phyloP scores from a whole-genome alignment of 2,888 invertebrate species.

The Gryllus longicercus region DNA sequence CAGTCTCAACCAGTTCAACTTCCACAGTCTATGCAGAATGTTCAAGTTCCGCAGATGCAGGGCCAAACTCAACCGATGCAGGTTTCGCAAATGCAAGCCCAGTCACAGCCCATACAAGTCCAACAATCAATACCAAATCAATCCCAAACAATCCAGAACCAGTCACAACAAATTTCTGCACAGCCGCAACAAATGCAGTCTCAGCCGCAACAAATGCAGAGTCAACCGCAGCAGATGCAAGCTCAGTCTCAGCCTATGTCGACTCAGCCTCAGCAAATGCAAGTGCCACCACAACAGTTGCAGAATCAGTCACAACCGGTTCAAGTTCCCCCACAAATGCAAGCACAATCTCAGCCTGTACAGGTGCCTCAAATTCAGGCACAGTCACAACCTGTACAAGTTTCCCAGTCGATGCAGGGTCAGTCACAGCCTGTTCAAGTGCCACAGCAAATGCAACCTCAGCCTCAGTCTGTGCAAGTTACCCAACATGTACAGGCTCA shows the following conservation, averaged over 20 bases:
- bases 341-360: slow-evolving; percentile 46
- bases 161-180: slow-evolving; percentile 6
- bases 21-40: not conserved
- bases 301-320: slow-evolving; percentile 43
- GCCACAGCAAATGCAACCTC: slow-evolving; percentile 53
- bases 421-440: slow-evolving; percentile 54
- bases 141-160: slow-evolving; percentile 28
- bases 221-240: slow-evolving; percentile 54
- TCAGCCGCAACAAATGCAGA: slow-evolving; percentile 39
- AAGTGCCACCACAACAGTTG: slow-evolving; percentile 55
- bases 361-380: slow-evolving; percentile 39
- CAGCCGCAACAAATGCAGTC: slow-evolving; percentile 23
- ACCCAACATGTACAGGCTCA: slow-evolving; percentile 37
- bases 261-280: slow-evolving; percentile 50
- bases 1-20: slow-evolving; percentile 20
- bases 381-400: slow-evolving; percentile 38
- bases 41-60: slow-evolving; percentile 35
- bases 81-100: slow-evolving; percentile 34
- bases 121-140: slow-evolving; percentile 31
- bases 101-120: slow-evolving; percentile 35
- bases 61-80: slow-evolving; percentile 27
- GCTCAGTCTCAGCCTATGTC: not conserved
- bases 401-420: slow-evolving; percentile 41
- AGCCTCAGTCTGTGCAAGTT: slow-evolving; percentile 40
- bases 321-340: slow-evolving; percentile 38